A percentile compares a stretch with the other conserved stretches of the same genome.
phyloP scores from a whole-genome alignment of 2,113 vertebrate genomes.

The Stigmatopora argus region DNA sequence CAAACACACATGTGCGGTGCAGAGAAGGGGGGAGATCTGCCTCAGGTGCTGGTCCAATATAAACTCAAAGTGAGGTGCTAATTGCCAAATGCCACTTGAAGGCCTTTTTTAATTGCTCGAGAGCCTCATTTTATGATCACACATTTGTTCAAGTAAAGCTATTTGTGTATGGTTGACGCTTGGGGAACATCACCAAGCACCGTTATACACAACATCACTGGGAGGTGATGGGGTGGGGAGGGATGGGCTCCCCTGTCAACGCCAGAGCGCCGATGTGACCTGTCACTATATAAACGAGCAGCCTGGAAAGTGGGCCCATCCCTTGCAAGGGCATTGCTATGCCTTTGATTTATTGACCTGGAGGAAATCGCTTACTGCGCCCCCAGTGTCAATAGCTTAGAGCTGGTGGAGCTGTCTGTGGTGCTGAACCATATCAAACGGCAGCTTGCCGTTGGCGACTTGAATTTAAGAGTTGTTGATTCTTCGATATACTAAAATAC shows the following conservation, averaged over 20 bases:
- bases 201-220: not conserved
- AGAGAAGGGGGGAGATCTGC: conserved; percentile 32
- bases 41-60: conserved; percentile 45
- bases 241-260: conserved; percentile 13
- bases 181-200: not conserved
- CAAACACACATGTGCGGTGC: conserved; percentile 15
- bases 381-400: conserved; percentile 12
- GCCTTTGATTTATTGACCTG: conserved; percentile 50
- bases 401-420: conserved; percentile 39
- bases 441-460: conserved; percentile 22
- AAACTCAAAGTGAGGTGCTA: conserved; percentile 43
- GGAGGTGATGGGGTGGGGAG: not conserved
- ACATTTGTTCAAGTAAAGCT: conserved; percentile 9
- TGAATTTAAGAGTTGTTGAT: not conserved
- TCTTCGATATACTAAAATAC: not conserved
- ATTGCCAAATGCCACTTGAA: conserved; percentile 58
- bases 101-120: conserved; percentile 20
- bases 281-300: conserved; percentile 30
- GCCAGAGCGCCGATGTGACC: conserved; percentile 41
- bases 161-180: conserved; percentile 4
- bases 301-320: conserved; percentile 40
- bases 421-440: conserved; percentile 35
- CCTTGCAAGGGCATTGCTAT: conserved; percentile 52
- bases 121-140: conserved; percentile 9
- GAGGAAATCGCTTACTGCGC: conserved; percentile 43